phyloP scores from a whole-genome alignment of 2,113 vertebrate genomes.

The Colistium nudipinnis region DNA sequence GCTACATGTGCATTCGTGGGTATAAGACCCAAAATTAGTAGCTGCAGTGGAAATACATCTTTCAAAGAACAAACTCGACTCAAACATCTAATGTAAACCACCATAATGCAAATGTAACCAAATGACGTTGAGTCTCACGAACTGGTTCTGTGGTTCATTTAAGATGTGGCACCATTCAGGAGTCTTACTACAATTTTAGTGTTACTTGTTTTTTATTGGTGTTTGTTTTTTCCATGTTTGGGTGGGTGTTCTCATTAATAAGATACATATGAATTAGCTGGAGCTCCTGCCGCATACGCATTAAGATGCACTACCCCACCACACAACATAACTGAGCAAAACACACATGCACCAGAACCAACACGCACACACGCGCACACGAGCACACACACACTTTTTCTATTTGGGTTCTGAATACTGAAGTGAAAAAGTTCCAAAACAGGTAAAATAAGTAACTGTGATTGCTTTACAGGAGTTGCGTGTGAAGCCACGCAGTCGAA shows the following conservation, averaged over 20 bases:
- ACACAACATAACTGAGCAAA: neutral
- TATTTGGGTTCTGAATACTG: constrained; percentile 42
- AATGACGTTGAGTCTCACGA: constrained; percentile 41
- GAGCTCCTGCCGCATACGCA: constrained; percentile 38
- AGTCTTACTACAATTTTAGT: constrained; percentile 52
- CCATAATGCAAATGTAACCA: constrained; percentile 56
- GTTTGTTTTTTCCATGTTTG: constrained; percentile 62
- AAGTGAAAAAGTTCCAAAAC: constrained; percentile 52
- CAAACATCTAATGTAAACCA: constrained; percentile 69
- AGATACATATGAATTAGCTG: constrained; percentile 59
- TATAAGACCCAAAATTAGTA: constrained; percentile 64
- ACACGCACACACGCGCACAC: constrained; percentile 10
- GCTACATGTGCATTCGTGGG: constrained; percentile 52
- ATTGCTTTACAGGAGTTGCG: constrained; percentile 54
- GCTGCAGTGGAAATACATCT: constrained; percentile 63
- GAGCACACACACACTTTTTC: constrained; percentile 50
- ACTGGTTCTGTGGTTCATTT: constrained; percentile 67
- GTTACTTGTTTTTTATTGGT: constrained; percentile 67
- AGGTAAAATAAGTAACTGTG: constrained; percentile 48
- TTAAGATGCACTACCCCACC: constrained; percentile 12
- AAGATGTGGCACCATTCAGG: constrained; percentile 47
- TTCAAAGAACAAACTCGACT: constrained; percentile 65
- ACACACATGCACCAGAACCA: neutral
- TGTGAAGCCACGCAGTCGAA: constrained; percentile 42
- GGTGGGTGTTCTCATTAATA: constrained; percentile 73